These are phyloP conservation scores for Acleris literana DNA, from an alignment of 2,888 invertebrate species.

Conservation along the genomic window DNA sequence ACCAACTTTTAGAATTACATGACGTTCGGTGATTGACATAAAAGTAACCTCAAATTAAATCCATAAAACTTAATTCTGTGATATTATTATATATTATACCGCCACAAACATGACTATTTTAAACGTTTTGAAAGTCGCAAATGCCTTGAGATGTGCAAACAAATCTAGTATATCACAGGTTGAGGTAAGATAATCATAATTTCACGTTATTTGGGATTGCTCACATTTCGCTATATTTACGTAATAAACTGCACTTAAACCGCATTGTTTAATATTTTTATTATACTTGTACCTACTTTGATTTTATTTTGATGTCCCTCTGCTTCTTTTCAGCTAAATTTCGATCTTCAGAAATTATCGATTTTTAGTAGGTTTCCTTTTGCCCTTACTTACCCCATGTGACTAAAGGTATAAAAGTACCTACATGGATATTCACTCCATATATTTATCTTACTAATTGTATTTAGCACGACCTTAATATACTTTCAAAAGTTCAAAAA, in stretches of 20 bases:
- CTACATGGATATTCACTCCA: neutral
- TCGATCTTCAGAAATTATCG: too few relatives aligned
- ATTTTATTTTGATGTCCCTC: too few relatives aligned
- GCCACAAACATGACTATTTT: constrained; percentile 65
- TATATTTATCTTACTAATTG: neutral
- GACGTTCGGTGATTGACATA: constrained; percentile 21
- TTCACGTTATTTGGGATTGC: constrained; percentile 17
- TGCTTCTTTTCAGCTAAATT: too few relatives aligned
- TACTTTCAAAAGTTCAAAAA: too few relatives aligned
- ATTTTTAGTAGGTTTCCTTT: too few relatives aligned
- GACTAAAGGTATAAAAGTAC: too few relatives aligned
- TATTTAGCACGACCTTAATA: too few relatives aligned
- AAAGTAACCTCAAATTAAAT: constrained; percentile 50
- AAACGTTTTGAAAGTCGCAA: constrained; percentile 60
- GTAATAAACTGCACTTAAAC: constrained; percentile 46
- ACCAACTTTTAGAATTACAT: constrained; percentile 25
- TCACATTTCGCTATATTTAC: constrained; percentile 45
- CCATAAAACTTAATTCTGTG: constrained; percentile 48
- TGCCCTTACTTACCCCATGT: too few relatives aligned
- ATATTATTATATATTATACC: constrained; percentile 47
- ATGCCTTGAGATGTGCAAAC: constrained; percentile 53
- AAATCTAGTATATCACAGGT: constrained; percentile 57
- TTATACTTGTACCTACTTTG: too few relatives aligned
- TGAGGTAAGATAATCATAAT: constrained; percentile 52
- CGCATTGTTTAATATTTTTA: too few relatives aligned